Conservation (phyloP, 2,888 invertebrate genomes). For the Calliphora vomitoria region DNA sequence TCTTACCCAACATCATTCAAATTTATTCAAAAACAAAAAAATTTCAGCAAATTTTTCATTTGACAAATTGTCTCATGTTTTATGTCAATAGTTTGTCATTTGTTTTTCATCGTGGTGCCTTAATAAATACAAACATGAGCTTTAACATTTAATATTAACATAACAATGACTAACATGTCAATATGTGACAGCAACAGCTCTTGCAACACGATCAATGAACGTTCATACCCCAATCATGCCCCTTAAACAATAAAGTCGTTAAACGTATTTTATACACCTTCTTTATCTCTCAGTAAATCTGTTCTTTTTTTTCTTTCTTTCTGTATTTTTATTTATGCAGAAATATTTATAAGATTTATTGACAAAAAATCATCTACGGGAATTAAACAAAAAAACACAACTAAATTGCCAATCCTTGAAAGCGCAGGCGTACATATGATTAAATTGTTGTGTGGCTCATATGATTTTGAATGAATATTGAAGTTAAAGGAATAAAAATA, state of each 20-base stretch:
- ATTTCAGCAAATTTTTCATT: constrained; percentile 23
- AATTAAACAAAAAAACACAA: background rate
- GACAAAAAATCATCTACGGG: constrained; percentile 62
- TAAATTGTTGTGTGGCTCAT: constrained; percentile 38
- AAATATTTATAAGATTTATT: constrained; percentile 70
- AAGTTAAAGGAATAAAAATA: constrained; percentile 32
- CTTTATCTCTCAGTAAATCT: constrained; percentile 63
- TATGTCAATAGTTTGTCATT: constrained; percentile 68
- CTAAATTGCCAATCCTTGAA: constrained; percentile 69
- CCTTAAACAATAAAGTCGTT: constrained; percentile 70
- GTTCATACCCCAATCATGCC: constrained; percentile 29
- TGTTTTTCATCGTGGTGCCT: background rate
- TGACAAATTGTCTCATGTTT: constrained; percentile 71
- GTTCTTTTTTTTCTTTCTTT: background rate
- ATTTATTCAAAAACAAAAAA: background rate
- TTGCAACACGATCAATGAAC: constrained; percentile 11
- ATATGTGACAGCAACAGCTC: constrained; percentile 65
- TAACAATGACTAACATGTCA: constrained; percentile 73
- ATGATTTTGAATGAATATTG: constrained; percentile 34
- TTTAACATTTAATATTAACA: constrained; percentile 50
- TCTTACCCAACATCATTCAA: background rate
- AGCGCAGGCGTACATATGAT: constrained; percentile 73
- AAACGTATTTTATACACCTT: constrained; percentile 68
- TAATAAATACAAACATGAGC: constrained; percentile 28
- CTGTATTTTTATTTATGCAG: constrained; percentile 51